These are phyloP conservation scores for Epinephelus moara DNA, from an alignment of 2,113 vertebrate species.

Conservation along the genomic window DNA sequence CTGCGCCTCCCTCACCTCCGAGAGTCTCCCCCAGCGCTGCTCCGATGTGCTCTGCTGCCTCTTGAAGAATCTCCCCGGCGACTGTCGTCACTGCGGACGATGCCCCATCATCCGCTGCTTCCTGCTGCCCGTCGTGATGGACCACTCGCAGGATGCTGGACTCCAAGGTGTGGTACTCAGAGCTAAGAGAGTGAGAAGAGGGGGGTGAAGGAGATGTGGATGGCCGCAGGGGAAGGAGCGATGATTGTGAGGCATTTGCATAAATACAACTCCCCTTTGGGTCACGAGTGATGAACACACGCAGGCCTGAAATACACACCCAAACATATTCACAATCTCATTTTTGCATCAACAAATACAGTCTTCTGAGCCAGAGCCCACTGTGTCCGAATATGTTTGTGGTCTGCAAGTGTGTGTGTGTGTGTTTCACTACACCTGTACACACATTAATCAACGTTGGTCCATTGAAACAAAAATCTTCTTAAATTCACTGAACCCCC, in stretches of 20 bases:
- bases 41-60: slow-evolving; percentile 92
- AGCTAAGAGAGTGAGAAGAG: slow-evolving; percentile 78
- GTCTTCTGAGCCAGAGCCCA: slow-evolving; percentile 10
- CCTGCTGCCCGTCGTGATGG: slow-evolving; percentile 85
- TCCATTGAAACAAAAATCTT: slow-evolving; percentile 7
- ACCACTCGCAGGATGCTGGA: slow-evolving; percentile 91
- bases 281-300: slow-evolving; percentile 48
- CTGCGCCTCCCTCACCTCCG: slow-evolving; percentile 91
- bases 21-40: slow-evolving; percentile 92
- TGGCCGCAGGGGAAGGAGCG: slow-evolving; percentile 48
- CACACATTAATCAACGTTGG: slow-evolving; percentile 19
- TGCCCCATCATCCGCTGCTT: slow-evolving; percentile 78
- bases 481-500: neutral
- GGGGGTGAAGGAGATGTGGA: slow-evolving; percentile 53
- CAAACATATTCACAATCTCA: slow-evolving; percentile 33
- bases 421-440: neutral
- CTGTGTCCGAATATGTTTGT: slow-evolving; percentile 16
- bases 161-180: slow-evolving; percentile 87
- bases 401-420: slow-evolving; percentile 1
- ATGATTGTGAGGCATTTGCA: slow-evolving; percentile 67
- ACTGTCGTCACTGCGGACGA: slow-evolving; percentile 87
- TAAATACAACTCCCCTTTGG: slow-evolving; percentile 60
- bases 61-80: slow-evolving; percentile 92
- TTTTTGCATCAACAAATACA: slow-evolving; percentile 52
- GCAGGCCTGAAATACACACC: slow-evolving; percentile 36